Conservation (phyloP, 2,797 vertebrate genomes). For the Anolis apletophallus region DNA sequence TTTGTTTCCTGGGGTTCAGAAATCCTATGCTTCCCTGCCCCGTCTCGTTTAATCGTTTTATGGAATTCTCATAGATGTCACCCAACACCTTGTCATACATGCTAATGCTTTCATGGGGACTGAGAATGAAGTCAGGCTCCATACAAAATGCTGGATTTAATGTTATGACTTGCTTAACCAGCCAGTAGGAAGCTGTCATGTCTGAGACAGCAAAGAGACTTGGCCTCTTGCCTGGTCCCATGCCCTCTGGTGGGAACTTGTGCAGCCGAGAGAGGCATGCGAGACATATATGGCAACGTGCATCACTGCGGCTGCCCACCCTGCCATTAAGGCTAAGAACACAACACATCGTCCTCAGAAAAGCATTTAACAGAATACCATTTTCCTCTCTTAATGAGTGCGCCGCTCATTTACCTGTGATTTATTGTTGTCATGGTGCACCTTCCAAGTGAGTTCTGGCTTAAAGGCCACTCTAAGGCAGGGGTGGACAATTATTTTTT, state of each 20-base stretch:
- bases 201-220: neutral
- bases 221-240: constrained; percentile 27
- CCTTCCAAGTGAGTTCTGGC: too few relatives aligned
- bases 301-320: neutral
- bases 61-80: neutral
- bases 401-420: too few relatives aligned
- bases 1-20: neutral
- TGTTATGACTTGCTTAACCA: constrained; percentile 34
- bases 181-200: constrained; percentile 19
- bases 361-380: too few relatives aligned
- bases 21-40: neutral
- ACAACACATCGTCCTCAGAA: neutral
- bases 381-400: too few relatives aligned
- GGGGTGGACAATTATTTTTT: too few relatives aligned
- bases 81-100: neutral
- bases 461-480: too few relatives aligned
- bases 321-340: neutral
- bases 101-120: neutral
- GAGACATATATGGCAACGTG: constrained; percentile 3
- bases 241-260: constrained; percentile 13
- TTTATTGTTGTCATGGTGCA: too few relatives aligned
- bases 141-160: neutral
- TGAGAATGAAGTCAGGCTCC: neutral
- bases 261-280: constrained; percentile 12
- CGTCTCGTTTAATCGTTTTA: neutral